Conservation (phyloP, 2,888 invertebrate genomes). For the Ormyrus thymus region DNA sequence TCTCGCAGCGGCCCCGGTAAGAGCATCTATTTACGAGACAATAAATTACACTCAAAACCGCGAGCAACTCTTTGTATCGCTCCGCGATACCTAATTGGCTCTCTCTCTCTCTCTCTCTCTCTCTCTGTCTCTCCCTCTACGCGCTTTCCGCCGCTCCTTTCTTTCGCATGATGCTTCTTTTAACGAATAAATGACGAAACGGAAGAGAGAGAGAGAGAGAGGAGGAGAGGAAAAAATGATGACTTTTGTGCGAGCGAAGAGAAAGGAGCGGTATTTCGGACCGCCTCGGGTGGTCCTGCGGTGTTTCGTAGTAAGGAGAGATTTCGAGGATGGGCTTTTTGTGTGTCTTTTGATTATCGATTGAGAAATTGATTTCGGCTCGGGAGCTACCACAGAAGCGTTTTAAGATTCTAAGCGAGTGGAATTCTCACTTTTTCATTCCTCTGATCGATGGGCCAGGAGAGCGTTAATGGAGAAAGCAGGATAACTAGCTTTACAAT, state of each 20-base stretch:
- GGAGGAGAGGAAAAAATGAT: constrained; percentile 9
- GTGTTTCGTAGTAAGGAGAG: no score
- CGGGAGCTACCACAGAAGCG: no score
- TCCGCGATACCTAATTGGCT: constrained; percentile 43
- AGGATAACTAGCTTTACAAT: no score
- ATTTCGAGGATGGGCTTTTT: no score
- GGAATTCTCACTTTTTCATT: no score
- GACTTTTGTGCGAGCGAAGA: constrained; percentile 21
- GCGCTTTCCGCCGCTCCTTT: not conserved
- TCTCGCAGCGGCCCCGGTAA: not conserved
- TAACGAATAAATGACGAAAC: constrained; percentile 28
- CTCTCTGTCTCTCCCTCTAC: not conserved
- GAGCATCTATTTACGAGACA: constrained; percentile 47
- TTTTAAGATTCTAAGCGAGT: no score
- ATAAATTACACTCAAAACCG: constrained; percentile 44
- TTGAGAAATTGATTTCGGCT: no score
- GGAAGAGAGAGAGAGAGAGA: constrained; percentile 5
- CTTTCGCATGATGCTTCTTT: constrained; percentile 18
- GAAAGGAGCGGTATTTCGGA: not conserved
- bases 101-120: constrained; percentile 5
- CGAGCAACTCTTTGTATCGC: constrained; percentile 31
- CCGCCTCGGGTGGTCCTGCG: no score
- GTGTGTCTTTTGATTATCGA: no score
- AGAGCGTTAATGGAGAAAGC: no score
- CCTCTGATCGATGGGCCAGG: no score